Conservation (phyloP, 2,888 invertebrate species). For the Ormyrus pomaceus region DNA sequence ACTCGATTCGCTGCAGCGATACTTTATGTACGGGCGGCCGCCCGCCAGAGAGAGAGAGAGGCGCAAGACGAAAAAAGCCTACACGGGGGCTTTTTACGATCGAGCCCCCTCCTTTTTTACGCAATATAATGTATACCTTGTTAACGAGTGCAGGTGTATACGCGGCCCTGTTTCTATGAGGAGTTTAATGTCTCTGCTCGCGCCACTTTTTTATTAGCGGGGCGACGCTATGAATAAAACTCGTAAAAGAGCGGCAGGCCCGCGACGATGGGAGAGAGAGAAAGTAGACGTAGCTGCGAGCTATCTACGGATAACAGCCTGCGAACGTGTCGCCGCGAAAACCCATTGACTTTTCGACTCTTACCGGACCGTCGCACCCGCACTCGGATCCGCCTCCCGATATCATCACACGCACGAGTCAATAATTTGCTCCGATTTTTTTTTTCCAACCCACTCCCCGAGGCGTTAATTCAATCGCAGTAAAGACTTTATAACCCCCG, state of each 20-base stretch:
- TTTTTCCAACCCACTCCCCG: too few species aligned
- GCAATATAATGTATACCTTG: constrained; percentile 62
- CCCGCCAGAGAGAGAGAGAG: constrained; percentile 31
- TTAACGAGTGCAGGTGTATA: constrained; percentile 61
- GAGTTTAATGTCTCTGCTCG: constrained; percentile 68
- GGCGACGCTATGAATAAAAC: constrained; percentile 70
- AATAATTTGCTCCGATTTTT: neutral
- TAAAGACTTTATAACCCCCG: neutral
- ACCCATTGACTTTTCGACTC: too few species aligned
- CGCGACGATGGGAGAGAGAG: constrained; percentile 6
- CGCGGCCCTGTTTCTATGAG: constrained; percentile 58
- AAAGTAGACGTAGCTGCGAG: neutral
- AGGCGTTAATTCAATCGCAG: too few species aligned
- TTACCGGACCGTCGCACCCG: too few species aligned
- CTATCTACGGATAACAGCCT: neutral
- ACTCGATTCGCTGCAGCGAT: constrained; percentile 21
- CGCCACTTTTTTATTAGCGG: constrained; percentile 69
- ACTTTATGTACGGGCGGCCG: constrained; percentile 22
- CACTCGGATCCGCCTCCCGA: too few species aligned
- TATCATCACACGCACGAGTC: neutral
- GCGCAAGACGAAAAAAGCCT: constrained; percentile 51
- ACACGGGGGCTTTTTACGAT: constrained; percentile 64
- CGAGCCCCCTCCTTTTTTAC: constrained; percentile 59
- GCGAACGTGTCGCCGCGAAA: constrained; percentile 6
- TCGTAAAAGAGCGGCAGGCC: constrained; percentile 54